Evolutionary conservation across 1,140 invertebrate species (phyloP), one percentile per base, ranked within the genome.

Genomic region (Zaprionus camerounensis): DNA sequence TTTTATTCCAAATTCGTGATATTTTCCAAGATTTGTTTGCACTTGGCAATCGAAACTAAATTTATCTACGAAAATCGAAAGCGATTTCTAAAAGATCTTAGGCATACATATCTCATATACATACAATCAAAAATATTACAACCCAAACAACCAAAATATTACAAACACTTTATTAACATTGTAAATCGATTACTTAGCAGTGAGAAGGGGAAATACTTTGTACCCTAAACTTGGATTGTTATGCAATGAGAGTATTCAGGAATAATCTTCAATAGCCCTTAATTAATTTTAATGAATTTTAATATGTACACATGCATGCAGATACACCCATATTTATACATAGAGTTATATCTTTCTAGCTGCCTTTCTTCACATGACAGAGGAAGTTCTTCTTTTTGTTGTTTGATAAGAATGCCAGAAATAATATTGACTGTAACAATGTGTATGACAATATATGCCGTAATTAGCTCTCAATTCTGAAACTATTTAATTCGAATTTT

Each of bases 211-310:
- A 53, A 82, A 15, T 24, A 56, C 15, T 26, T 31, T 56, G 46
- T 24, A 51, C 20, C 46, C 31, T 56, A 56, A 56, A 56, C 22
- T 56, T 51, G 46, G 46, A 56, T 31, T 56, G 22, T 56, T 56
- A n/a, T 56, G 26, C 53, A 28, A 56, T 56, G n/a, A n/a, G 53
- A 26, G 24, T 56, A 28, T 28, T 41, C 34, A 51, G 20, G 34
- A 41, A 34, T 41, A 15, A 31, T 56, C 36, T 31, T 58, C 55
- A 67, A 49, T 67, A 58, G 38, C 55, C 26, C 38, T 49, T 49
- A 58, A 67, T 67, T 28, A 67, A 58, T 58, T 15, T 67, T 46
- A 58, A 67, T 67, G 26, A 67, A 58, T 36, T 58, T 58, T 38
- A 36, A 66, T 56, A 56, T 41, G 55, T 49, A 49, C 41, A 26